phyloP scores from a whole-genome alignment of 1,140 invertebrate species.

The Achroia grisella region DNA sequence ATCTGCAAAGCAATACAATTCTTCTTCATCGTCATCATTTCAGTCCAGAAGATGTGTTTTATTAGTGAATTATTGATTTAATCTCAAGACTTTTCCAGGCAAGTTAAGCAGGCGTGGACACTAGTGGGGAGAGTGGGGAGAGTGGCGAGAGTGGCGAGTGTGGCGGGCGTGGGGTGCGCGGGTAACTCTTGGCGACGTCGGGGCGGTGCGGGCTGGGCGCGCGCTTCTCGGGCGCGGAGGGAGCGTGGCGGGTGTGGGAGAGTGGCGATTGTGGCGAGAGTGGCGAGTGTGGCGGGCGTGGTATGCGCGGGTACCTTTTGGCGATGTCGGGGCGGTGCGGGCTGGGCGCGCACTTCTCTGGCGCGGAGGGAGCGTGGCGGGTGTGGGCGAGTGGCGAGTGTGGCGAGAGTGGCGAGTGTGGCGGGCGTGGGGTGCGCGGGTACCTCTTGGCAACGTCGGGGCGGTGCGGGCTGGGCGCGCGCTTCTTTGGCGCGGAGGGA shows the following conservation, averaged over 20 bases:
- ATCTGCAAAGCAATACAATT: too few relatives aligned
- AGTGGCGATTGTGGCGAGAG: too few relatives aligned
- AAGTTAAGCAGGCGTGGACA: too few relatives aligned
- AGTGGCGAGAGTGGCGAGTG: too few relatives aligned
- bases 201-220: constrained; percentile 12
- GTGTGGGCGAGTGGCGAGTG: background rate
- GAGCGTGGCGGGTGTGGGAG: too few relatives aligned
- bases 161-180: constrained; percentile 26
- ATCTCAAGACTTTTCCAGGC: too few relatives aligned
- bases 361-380: constrained; percentile 5
- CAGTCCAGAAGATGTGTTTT: too few relatives aligned
- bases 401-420: background rate
- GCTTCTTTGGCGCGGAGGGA: constrained; percentile 7
- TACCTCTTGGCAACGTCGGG: constrained; percentile 40
- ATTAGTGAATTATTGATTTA: background rate
- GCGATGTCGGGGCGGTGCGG: constrained; percentile 23
- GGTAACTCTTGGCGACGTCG: constrained; percentile 39
- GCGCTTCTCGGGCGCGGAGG: constrained; percentile 11
- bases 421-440: constrained; percentile 24
- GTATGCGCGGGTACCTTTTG: constrained; percentile 24
- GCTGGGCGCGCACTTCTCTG: constrained; percentile 11
- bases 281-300: too few relatives aligned
- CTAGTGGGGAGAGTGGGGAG: too few relatives aligned
- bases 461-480: constrained; percentile 14
- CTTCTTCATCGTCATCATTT: too few relatives aligned